Evolutionary conservation across 2,888 invertebrate genomes (phyloP).

Genomic region (Drosophila antonietae): DNA sequence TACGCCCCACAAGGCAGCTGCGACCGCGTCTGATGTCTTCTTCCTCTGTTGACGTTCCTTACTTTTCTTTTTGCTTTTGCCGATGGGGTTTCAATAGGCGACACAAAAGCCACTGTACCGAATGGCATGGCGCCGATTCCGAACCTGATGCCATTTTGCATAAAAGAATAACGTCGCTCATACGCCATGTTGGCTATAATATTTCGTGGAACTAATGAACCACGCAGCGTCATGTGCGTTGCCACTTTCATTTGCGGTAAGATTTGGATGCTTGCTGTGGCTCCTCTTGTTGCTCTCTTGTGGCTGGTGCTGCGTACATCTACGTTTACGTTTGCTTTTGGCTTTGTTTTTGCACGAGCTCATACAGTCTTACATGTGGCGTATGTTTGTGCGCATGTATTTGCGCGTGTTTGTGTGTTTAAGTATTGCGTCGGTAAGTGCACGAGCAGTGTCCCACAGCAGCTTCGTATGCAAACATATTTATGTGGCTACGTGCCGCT

Average conservation of each 20-base stretch:
- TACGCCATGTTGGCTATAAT: conserved; percentile 68
- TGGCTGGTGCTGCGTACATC: conserved; percentile 45
- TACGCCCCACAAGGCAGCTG: conserved; percentile 44
- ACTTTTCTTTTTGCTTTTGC: neutral
- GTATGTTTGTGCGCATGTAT: conserved; percentile 10
- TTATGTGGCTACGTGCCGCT: conserved; percentile 69
- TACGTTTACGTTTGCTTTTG: conserved; percentile 24
- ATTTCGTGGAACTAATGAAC: conserved; percentile 70
- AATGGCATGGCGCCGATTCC: conserved; percentile 1
- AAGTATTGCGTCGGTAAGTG: conserved; percentile 23
- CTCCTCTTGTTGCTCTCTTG: conserved; percentile 57
- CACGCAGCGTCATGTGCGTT: conserved; percentile 54
- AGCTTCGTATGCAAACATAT: conserved; percentile 63
- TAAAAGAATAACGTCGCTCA: conserved; percentile 65
- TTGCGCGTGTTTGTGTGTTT: neutral
- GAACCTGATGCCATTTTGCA: conserved; percentile 44
- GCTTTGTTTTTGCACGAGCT: conserved; percentile 7
- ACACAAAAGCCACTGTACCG: conserved; percentile 14
- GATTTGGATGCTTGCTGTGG: neutral
- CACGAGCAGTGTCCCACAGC: conserved; percentile 34
- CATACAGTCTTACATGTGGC: conserved; percentile 23
- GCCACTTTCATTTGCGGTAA: conserved; percentile 25
- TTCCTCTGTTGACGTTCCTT: neutral
- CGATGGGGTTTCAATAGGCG: conserved; percentile 48
- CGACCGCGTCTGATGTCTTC: conserved; percentile 31